phyloP scores from a whole-genome alignment of 2,797 vertebrate genomes.

The Arrhamphus sclerolepis region DNA sequence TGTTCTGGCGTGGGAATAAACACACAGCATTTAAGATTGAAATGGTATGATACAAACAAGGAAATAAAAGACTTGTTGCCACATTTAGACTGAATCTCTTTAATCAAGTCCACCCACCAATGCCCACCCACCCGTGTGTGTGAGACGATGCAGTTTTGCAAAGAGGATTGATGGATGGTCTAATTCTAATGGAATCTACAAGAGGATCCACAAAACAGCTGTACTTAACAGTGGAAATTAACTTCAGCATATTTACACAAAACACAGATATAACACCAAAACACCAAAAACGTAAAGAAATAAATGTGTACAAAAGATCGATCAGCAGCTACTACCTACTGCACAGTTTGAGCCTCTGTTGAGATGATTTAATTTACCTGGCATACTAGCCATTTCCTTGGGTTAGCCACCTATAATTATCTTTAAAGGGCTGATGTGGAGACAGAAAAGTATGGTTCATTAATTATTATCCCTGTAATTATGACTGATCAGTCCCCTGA shows the following conservation, averaged over 20 bases:
- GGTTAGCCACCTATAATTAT: slow-evolving; percentile 27
- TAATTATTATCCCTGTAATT: slow-evolving; percentile 27
- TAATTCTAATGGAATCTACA: slow-evolving; percentile 46
- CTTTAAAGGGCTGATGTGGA: slow-evolving; percentile 52
- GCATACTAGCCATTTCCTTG: slow-evolving; percentile 11
- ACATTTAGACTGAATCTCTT: slow-evolving; percentile 33
- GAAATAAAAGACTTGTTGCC: slow-evolving; percentile 19
- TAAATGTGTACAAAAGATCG: slow-evolving; percentile 47
- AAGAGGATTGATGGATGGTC: slow-evolving; percentile 30
- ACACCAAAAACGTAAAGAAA: slow-evolving; percentile 26
- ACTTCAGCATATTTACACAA: slow-evolving; percentile 52
- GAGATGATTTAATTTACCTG: slow-evolving; percentile 20
- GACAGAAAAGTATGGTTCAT: slow-evolving; percentile 26
- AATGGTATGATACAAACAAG: slow-evolving; percentile 24
- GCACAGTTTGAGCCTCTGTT: slow-evolving; percentile 38
- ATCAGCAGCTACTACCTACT: slow-evolving; percentile 13
- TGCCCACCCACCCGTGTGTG: slow-evolving; percentile 35
- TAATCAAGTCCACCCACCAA: slow-evolving; percentile 35
- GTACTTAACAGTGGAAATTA: slow-evolving; percentile 59
- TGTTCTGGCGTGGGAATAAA: slow-evolving; percentile 7
- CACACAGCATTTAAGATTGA: no score
- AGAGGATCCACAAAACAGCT: slow-evolving; percentile 56
- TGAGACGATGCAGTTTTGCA: slow-evolving; percentile 38
- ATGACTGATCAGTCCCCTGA: slow-evolving; percentile 15
- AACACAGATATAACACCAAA: slow-evolving; percentile 51